phyloP scores from a whole-genome alignment of 2,113 vertebrate species.

The Hypomesus transpacificus region DNA sequence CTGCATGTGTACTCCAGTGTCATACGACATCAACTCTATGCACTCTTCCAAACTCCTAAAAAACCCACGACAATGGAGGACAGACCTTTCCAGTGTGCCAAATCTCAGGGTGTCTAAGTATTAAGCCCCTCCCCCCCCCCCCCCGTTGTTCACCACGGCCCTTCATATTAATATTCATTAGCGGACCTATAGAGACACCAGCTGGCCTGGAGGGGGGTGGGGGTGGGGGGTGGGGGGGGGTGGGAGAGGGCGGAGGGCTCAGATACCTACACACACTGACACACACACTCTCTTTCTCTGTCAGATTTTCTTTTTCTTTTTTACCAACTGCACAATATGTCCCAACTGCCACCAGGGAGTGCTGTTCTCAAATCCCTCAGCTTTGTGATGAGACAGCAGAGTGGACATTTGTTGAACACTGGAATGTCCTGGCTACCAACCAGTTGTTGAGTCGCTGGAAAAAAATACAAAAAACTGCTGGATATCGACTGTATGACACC shows the following conservation, averaged over 20 bases:
- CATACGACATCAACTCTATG: not conserved
- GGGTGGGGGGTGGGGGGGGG: conserved; percentile 45
- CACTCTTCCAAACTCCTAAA: not conserved
- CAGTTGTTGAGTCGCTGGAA: conserved; percentile 13
- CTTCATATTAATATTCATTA: conserved; percentile 73
- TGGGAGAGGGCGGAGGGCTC: conserved; percentile 33
- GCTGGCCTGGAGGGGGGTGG: conserved; percentile 66
- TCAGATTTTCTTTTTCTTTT: not conserved
- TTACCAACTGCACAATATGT: not conserved
- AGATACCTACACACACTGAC: conserved; percentile 41
- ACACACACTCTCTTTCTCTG: conserved; percentile 13
- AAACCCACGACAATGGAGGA: not conserved
- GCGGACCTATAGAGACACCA: conserved; percentile 64
- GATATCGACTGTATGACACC: not conserved
- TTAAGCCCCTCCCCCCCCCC: conserved; percentile 34
- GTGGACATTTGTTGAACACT: too few species aligned
- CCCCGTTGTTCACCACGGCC: conserved; percentile 57
- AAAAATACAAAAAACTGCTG: not conserved
- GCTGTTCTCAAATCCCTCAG: not conserved
- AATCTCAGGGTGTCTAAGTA: conserved; percentile 27
- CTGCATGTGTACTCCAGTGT: too few species aligned
- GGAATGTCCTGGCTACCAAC: too few species aligned
- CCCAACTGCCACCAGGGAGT: not conserved
- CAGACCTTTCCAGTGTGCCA: conserved; percentile 30
- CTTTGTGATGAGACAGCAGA: too few species aligned